Percentiles rank a stretch among this genome's conserved stretches.
phyloP scores from a whole-genome alignment of 2,797 vertebrate genomes.

The Benthosema pterotum region DNA sequence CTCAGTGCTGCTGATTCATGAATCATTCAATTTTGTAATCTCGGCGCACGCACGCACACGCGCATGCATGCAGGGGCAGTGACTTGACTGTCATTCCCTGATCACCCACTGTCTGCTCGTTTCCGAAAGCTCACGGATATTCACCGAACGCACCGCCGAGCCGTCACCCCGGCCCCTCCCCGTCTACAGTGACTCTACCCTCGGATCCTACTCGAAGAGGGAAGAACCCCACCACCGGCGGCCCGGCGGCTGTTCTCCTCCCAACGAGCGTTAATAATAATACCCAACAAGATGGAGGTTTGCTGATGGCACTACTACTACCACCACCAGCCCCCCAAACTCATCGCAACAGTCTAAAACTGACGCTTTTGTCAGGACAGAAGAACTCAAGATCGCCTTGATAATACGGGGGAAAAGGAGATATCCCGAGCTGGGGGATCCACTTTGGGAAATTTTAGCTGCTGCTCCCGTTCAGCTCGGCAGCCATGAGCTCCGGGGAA shows the following conservation, averaged over 20 bases:
- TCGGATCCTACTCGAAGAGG: slow-evolving; percentile 75
- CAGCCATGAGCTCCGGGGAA: slow-evolving; percentile 89
- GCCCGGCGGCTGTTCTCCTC: slow-evolving; percentile 71
- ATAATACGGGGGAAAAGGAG: slow-evolving; percentile 33
- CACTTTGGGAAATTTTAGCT: slow-evolving; percentile 61
- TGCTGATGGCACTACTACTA: slow-evolving; percentile 77
- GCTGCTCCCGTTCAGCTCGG: slow-evolving; percentile 53
- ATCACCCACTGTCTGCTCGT: slow-evolving; percentile 56
- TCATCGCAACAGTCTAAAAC: slow-evolving; percentile 52
- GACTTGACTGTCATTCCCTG: slow-evolving; percentile 40
- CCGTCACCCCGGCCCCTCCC: slow-evolving; percentile 53
- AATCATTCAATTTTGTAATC: background rate
- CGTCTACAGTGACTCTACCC: slow-evolving; percentile 65
- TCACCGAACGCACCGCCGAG: slow-evolving; percentile 63
- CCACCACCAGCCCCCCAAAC: slow-evolving; percentile 63
- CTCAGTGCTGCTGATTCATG: background rate
- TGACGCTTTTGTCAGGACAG: slow-evolving; percentile 60
- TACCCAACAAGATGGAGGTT: slow-evolving; percentile 82
- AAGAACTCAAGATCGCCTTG: slow-evolving; percentile 55
- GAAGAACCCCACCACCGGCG: slow-evolving; percentile 76
- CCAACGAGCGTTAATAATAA: slow-evolving; percentile 48
- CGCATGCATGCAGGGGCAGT: background rate
- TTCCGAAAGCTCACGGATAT: slow-evolving; percentile 72
- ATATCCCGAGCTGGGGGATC: slow-evolving; percentile 25
- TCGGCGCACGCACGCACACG: background rate